Evolutionary conservation across 1,140 invertebrate species (phyloP), one percentile per base, ranked within the genome.

Genomic region (Leptinotarsa defecta): DNA sequence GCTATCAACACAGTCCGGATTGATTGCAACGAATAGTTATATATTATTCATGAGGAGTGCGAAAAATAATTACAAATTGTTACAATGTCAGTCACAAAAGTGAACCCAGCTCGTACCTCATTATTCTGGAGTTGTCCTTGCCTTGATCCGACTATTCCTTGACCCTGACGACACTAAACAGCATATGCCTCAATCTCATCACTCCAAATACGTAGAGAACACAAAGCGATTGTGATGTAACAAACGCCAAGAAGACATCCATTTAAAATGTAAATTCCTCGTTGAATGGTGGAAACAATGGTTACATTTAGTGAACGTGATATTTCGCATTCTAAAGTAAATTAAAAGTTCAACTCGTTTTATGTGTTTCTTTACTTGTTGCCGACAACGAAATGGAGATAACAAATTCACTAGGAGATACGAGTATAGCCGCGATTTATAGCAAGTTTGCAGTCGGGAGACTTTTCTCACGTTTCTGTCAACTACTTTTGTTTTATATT

Each of bases 301-400:
- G 52, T 57, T 57, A 57, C 52, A 57, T 3, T 19, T 4, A 57
- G 52, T 15, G 52, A 57, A 57, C 52, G 52, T 57, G 52, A 57
- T 57, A 57, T 57, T 57, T 8, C 15, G n/a, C 52, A 19, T 57
- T 17, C 13, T n/a, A 17, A 19, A 57, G 15, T 57, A 8, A 57
- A 57, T 57, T 57, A 57, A 57, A 57, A 57, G 52, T 57, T 57
- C 52, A 57, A 17, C n/a, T 17, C 52, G 52, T 57, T 57, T 57
- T 57, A 57, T 57, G 52, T 4, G n/a, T 19, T 57, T 57, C 52
- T 57, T n/a, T 57, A 57, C 52, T 57, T 17, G 52, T 17, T 19
- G 52, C 52, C 52, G 17, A 57, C 52, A 57, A 57, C 34, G 8
- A 43, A 43, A 43, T 0, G 34, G 34, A 43, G 34, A 43, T 43